Conservation (phyloP, 2,113 vertebrate species). For the Pteropus alecto region DNA sequence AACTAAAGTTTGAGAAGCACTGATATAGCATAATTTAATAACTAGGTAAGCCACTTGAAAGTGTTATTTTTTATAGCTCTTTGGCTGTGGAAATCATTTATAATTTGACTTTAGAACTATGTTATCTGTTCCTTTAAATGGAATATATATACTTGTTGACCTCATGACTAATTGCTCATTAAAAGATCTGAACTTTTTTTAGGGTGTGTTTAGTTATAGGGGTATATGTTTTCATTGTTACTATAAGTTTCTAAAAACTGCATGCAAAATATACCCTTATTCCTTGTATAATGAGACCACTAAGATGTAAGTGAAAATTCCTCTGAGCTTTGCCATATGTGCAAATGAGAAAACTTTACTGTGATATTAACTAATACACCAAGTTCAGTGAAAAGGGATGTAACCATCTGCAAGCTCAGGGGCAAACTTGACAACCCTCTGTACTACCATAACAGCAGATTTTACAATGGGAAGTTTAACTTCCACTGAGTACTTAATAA, state of each 20-base stretch:
- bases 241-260: conserved; percentile 6
- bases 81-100: background rate
- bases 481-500: background rate
- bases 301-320: conserved; percentile 38
- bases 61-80: conserved; percentile 16
- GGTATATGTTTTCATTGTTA: conserved; percentile 28
- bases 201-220: background rate
- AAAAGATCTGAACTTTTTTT: conserved; percentile 37
- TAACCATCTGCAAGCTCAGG: background rate
- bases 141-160: conserved; percentile 18
- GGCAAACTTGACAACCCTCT: background rate
- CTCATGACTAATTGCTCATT: conserved; percentile 7
- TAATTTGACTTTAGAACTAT: conserved; percentile 26
- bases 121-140: background rate
- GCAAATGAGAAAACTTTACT: conserved; percentile 45
- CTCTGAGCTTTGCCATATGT: conserved; percentile 6
- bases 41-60: background rate
- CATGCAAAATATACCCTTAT: background rate
- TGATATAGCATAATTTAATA: conserved; percentile 28
- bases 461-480: background rate
- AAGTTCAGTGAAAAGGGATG: background rate
- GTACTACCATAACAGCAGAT: background rate
- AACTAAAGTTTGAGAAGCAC: conserved; percentile 34
- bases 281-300: background rate
- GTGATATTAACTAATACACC: background rate